Conservation (phyloP, 2,797 vertebrate species). For the Argyrosomus regius region DNA sequence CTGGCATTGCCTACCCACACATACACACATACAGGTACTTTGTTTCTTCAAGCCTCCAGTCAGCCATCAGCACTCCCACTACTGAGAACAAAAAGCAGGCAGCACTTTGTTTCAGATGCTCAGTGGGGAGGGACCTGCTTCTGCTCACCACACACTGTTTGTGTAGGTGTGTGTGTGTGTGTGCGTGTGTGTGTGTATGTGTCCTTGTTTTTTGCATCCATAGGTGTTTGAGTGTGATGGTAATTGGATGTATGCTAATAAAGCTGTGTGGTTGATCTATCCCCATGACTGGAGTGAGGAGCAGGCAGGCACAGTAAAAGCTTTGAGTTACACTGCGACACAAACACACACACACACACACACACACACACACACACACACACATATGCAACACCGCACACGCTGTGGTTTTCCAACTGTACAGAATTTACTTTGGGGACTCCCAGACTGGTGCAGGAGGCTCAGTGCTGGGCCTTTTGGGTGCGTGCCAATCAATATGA, state of each 20-base stretch:
- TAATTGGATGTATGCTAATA: slow-evolving; percentile 34
- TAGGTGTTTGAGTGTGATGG: slow-evolving; percentile 22
- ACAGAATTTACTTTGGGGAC: slow-evolving; percentile 37
- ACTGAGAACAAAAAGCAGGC: slow-evolving; percentile 59
- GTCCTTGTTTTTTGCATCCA: neutral
- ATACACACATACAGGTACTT: slow-evolving; percentile 23
- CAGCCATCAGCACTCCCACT: slow-evolving; percentile 46
- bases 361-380: slow-evolving; percentile 6
- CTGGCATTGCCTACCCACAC: slow-evolving; percentile 15
- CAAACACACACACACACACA: slow-evolving; percentile 15
- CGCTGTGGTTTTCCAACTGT: slow-evolving; percentile 20
- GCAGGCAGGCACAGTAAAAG: slow-evolving; percentile 12
- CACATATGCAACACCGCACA: neutral
- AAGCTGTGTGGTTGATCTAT: slow-evolving; percentile 31
- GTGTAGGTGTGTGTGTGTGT: slow-evolving; percentile 9
- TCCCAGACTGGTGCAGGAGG: neutral
- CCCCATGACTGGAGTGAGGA: slow-evolving; percentile 34
- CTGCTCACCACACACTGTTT: slow-evolving; percentile 14
- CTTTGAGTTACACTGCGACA: slow-evolving; percentile 20
- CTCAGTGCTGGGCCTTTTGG: slow-evolving; percentile 17
- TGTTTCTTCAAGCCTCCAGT: slow-evolving; percentile 50
- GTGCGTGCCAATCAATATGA: slow-evolving; percentile 44
- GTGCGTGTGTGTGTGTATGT: slow-evolving; percentile 5
- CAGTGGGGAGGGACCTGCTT: slow-evolving; percentile 28
- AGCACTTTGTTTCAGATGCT: slow-evolving; percentile 52